Evolutionary conservation across 2,113 vertebrate species (phyloP).

Genomic region (Prunella fulvescens): DNA sequence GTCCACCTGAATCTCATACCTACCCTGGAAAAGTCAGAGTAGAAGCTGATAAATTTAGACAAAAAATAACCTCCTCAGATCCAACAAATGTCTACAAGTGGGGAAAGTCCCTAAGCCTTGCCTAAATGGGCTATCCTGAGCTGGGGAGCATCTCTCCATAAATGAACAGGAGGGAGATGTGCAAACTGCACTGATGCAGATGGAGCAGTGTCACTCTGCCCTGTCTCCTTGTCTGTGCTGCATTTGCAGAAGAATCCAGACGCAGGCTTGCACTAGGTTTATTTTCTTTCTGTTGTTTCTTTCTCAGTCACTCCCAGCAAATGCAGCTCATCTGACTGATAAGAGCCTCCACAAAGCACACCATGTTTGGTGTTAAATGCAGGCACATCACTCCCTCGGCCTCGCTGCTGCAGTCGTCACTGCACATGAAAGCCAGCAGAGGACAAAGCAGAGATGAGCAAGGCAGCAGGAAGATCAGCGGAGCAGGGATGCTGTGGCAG

Average conservation of each 20-base stretch:
- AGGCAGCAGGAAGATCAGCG: background rate
- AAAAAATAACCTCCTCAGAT: background rate
- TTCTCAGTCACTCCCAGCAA: background rate
- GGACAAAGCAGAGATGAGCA: background rate
- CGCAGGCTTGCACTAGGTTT: background rate
- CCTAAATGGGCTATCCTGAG: background rate
- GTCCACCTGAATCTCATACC: background rate
- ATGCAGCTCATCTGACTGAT: background rate
- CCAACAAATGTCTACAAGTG: background rate
- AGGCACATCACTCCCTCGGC: accelerated
- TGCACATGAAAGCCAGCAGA: background rate
- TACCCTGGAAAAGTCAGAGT: background rate
- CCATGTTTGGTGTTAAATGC: background rate
- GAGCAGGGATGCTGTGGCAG: background rate
- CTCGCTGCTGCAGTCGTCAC: accelerated
- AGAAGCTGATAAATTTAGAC: background rate
- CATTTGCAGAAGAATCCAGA: background rate
- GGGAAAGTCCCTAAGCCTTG: background rate
- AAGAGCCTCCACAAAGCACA: background rate
- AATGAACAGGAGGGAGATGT: background rate
- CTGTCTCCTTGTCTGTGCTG: background rate
- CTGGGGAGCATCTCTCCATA: background rate
- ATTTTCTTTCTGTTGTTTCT: background rate
- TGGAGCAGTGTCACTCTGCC: background rate
- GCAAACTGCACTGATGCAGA: background rate